Evolutionary conservation across 2,888 invertebrate genomes (phyloP).

Genomic region (Harpalus rubripes): DNA sequence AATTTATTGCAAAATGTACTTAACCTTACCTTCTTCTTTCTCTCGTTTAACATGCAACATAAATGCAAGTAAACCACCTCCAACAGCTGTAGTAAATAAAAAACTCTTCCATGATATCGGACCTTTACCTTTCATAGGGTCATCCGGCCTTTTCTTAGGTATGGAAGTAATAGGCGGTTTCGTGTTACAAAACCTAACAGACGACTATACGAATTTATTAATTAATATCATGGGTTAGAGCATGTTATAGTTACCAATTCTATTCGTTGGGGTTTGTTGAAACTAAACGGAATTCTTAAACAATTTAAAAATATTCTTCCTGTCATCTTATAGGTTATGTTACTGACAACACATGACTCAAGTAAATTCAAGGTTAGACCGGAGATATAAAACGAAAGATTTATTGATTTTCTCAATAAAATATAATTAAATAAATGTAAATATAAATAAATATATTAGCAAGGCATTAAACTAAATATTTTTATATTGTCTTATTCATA

Average conservation of each 20-base stretch:
- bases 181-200: constrained; percentile 19
- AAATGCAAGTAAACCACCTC: constrained; percentile 83
- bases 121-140: constrained; percentile 76
- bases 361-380: not conserved
- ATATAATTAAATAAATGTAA: too few relatives aligned
- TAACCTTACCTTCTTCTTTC: constrained; percentile 84
- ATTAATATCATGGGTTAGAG: not conserved
- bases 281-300: constrained; percentile 27
- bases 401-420: not conserved
- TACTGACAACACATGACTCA: constrained; percentile 15
- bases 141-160: constrained; percentile 21
- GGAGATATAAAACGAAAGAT: not conserved
- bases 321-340: constrained; percentile 50
- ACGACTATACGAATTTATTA: constrained; percentile 11
- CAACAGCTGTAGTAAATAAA: constrained; percentile 83
- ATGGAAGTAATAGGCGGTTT: constrained; percentile 7
- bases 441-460: too few relatives aligned
- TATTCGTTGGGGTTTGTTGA: constrained; percentile 34
- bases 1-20: constrained; percentile 6
- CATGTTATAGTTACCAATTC: constrained; percentile 27
- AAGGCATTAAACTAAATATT: too few relatives aligned
- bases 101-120: constrained; percentile 93
- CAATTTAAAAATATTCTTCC: constrained; percentile 23
- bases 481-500: too few relatives aligned
- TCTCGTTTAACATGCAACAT: constrained; percentile 89